Conservation (phyloP, 1,140 invertebrate genomes). For the Drosophila seguyi region DNA sequence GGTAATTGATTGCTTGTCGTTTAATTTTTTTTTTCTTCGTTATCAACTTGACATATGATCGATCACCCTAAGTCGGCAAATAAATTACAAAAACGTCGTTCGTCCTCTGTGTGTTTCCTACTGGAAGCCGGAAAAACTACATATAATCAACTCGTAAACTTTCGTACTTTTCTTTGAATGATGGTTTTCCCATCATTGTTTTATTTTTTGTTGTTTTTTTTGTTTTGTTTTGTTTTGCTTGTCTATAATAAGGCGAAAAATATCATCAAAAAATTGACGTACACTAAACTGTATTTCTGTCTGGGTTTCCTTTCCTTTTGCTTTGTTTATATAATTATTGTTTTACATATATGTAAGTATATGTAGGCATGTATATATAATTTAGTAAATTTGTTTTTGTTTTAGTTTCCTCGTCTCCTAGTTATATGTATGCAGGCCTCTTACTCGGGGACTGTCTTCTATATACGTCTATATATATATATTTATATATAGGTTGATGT, state of each 20-base stretch:
- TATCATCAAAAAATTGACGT: conserved; percentile 83
- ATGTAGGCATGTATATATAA: conserved; percentile 51
- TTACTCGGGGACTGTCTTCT: conserved; percentile 34
- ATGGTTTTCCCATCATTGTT: conserved; percentile 19
- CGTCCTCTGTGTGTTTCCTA: conserved; percentile 16
- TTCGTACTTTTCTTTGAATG: conserved; percentile 20
- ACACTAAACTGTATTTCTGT: conserved; percentile 79
- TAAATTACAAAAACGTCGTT: conserved; percentile 28
- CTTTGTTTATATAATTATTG: conserved; percentile 43
- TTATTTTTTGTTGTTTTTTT: conserved; percentile 25
- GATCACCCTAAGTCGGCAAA: conserved; percentile 27
- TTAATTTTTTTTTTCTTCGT: conserved; percentile 28
- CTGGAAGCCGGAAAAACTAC: conserved; percentile 32
- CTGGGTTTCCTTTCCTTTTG: conserved; percentile 27
- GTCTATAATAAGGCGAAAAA: conserved; percentile 82
- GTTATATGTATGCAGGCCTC: conserved; percentile 17
- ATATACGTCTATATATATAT: background rate
- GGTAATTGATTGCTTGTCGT: conserved; percentile 76
- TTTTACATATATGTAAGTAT: conserved; percentile 64
- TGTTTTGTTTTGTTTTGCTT: conserved; percentile 39
- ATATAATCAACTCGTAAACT: conserved; percentile 31
- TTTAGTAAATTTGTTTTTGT: conserved; percentile 62
- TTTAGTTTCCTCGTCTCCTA: conserved; percentile 18
- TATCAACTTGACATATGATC: conserved; percentile 45
- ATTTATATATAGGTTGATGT: conserved; percentile 32